phyloP scores from a whole-genome alignment of 2,113 vertebrate species.

The Ibidorhyncha struthersii region DNA sequence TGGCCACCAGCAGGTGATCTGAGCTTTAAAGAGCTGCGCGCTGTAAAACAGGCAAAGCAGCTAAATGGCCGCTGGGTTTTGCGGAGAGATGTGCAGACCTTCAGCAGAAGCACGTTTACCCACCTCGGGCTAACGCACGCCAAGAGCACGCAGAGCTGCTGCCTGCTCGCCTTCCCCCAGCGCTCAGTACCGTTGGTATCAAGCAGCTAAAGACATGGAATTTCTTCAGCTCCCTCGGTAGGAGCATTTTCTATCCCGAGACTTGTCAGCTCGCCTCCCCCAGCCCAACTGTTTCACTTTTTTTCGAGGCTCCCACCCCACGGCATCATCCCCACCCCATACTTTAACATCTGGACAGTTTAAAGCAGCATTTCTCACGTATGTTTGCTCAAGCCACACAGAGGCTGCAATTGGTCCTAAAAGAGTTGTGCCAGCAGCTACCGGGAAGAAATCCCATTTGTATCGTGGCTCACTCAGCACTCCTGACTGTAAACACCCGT shows the following conservation, averaged over 20 bases:
- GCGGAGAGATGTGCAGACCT: background rate
- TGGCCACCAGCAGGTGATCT: background rate
- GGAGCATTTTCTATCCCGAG: background rate
- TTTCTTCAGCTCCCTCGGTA: background rate
- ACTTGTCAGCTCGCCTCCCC: accelerated
- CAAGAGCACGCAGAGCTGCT: background rate
- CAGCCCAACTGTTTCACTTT: background rate
- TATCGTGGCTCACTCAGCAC: background rate
- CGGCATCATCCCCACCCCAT: too few species aligned
- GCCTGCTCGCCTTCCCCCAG: accelerated
- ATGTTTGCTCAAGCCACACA: accelerated
- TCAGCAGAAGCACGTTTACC: background rate
- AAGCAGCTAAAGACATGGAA: accelerated
- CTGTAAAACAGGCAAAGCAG: background rate
- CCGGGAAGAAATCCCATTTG: background rate
- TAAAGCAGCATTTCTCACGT: background rate
- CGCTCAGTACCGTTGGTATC: accelerated
- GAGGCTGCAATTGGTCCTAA: background rate
- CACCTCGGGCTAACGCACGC: background rate
- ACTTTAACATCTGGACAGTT: background rate
- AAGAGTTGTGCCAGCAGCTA: background rate
- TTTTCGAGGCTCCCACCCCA: background rate
- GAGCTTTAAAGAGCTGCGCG: background rate
- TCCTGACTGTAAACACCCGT: background rate
- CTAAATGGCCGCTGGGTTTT: accelerated